phyloP scores from a whole-genome alignment of 1,140 invertebrate genomes.

The Caenorhabditis briggsae region DNA sequence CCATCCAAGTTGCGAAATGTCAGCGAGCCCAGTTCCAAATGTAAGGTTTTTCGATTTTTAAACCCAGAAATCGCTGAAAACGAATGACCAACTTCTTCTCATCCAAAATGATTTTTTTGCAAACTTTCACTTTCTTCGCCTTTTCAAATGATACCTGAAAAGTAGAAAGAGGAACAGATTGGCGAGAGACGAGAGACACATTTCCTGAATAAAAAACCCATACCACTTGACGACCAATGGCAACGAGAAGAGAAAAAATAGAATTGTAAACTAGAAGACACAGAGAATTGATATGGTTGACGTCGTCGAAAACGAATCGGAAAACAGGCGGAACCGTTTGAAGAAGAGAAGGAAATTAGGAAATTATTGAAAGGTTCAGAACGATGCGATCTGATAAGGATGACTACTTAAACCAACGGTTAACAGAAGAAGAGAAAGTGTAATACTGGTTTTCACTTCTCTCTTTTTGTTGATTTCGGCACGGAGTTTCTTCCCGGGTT shows the following conservation, averaged over 20 bases:
- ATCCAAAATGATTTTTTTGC: background rate
- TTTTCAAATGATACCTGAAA: slow-evolving; percentile 30
- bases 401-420: slow-evolving; percentile 26
- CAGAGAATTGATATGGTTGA: slow-evolving; percentile 27
- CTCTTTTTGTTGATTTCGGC: background rate
- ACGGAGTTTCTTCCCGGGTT: background rate
- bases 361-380: slow-evolving; percentile 5
- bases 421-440: background rate
- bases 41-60: too few relatives aligned
- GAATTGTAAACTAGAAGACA: background rate
- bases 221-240: slow-evolving; percentile 23
- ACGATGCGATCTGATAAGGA: slow-evolving; percentile 41
- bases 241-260: background rate
- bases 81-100: background rate
- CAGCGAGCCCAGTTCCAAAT: too few relatives aligned
- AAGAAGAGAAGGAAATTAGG: background rate
- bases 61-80: too few relatives aligned
- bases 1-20: too few relatives aligned
- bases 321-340: slow-evolving; percentile 44
- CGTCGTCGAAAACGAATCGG: slow-evolving; percentile 20
- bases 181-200: background rate
- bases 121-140: slow-evolving; percentile 36
- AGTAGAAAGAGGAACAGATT: slow-evolving; percentile 3
- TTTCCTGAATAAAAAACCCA: slow-evolving; percentile 23
- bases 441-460: background rate